Percentiles rank a stretch among this genome's conserved stretches.
phyloP scores from a whole-genome alignment of 2,888 invertebrate genomes.

The Netelia fuscicornis region DNA sequence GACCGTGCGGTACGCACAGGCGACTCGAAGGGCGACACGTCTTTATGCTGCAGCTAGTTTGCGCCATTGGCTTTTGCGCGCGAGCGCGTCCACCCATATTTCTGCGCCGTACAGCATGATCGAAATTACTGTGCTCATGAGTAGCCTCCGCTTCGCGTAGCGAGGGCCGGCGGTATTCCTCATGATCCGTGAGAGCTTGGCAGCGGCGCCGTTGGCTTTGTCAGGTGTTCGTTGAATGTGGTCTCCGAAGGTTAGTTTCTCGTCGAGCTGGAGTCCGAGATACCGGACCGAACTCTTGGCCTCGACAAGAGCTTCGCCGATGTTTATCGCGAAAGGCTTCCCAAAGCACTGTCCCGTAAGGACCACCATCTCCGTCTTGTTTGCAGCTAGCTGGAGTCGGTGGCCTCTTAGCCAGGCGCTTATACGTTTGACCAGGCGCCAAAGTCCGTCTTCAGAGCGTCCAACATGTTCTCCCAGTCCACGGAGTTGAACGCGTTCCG shows the following conservation, averaged over 20 bases:
- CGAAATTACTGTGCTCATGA: constrained; percentile 33
- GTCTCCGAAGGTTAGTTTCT: constrained; percentile 46
- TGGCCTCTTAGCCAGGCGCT: constrained; percentile 35
- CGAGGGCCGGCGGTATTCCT: constrained; percentile 52
- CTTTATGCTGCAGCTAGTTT: constrained; percentile 68
- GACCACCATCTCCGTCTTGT: constrained; percentile 48
- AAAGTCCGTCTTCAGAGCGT: constrained; percentile 61
- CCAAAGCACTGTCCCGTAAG: constrained; percentile 52
- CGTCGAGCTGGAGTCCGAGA: constrained; percentile 47
- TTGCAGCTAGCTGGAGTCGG: constrained; percentile 39
- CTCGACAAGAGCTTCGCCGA: constrained; percentile 40
- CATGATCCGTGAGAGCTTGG: constrained; percentile 52
- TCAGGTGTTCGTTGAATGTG: constrained; percentile 32
- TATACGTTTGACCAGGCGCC: not conserved
- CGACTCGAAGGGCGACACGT: constrained; percentile 66
- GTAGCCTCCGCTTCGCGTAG: constrained; percentile 33
- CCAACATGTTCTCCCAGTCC: constrained; percentile 63
- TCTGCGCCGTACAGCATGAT: constrained; percentile 59
- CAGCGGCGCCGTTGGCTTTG: constrained; percentile 33
- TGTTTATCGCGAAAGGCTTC: constrained; percentile 44
- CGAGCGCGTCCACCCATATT: constrained; percentile 64
- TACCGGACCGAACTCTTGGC: constrained; percentile 37
- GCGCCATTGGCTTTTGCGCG: constrained; percentile 56
- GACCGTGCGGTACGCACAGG: constrained; percentile 69
- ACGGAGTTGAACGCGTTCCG: constrained; percentile 65